Conservation (phyloP, 2,888 invertebrate species). For the Thelaira solivaga region DNA sequence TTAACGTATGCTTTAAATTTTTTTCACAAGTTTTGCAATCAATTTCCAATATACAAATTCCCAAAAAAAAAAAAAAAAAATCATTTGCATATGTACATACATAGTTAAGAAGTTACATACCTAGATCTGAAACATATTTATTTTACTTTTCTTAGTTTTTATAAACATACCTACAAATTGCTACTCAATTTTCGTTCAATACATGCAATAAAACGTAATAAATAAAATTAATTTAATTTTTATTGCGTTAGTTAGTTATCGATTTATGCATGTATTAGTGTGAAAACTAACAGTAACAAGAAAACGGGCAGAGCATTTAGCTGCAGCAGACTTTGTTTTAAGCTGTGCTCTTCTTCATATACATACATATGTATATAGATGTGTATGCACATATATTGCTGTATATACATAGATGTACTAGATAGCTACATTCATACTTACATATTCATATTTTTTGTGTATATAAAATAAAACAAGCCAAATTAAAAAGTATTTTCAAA, state of each 20-base stretch:
- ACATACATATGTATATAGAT: not conserved
- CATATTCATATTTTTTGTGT: too few relatives aligned
- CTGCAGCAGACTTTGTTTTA: conserved; percentile 6
- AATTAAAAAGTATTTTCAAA: not conserved
- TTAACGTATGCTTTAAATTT: conserved; percentile 52
- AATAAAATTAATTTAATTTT: not conserved
- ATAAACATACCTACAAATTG: not conserved
- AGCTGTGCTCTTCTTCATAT: not conserved
- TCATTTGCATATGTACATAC: too few relatives aligned
- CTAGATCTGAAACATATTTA: conserved; percentile 6
- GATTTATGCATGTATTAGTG: conserved; percentile 52
- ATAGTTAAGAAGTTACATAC: too few relatives aligned
- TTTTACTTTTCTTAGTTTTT: not conserved
- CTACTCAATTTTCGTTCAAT: conserved; percentile 30
- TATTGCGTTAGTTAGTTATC: conserved; percentile 38
- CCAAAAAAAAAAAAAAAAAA: not conserved
- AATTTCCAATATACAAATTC: not conserved
- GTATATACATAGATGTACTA: too few relatives aligned
- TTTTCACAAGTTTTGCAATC: conserved; percentile 12
- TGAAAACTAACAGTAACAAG: conserved; percentile 45
- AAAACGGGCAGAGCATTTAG: conserved; percentile 3
- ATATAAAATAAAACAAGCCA: too few relatives aligned
- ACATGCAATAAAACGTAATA: conserved; percentile 47
- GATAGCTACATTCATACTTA: too few relatives aligned
- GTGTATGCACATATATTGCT: too few relatives aligned